phyloP scores from a whole-genome alignment of 1,140 invertebrate species.

The Ladona fulva region DNA sequence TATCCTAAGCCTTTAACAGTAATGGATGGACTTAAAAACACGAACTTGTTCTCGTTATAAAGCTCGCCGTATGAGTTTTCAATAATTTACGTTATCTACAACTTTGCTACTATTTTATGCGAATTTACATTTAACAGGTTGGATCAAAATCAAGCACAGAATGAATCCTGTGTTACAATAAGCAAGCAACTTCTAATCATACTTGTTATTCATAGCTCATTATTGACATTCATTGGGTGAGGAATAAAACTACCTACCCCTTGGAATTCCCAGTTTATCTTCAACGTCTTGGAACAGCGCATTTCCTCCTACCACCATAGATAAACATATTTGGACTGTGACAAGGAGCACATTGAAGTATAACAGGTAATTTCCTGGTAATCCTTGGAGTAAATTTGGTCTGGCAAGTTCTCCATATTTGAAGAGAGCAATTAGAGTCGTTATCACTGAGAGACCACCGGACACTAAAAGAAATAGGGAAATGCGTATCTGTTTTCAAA shows the following conservation, averaged over 20 bases:
- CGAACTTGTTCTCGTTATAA: no score
- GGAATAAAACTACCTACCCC: slow-evolving; percentile 36
- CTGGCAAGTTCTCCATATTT: slow-evolving; percentile 47
- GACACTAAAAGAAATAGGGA: slow-evolving; percentile 43
- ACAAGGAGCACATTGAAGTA: slow-evolving; percentile 54
- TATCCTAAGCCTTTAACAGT: no score
- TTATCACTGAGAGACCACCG: slow-evolving; percentile 51
- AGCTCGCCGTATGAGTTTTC: no score
- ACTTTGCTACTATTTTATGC: no score
- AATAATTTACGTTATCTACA: no score
- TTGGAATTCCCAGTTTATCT: slow-evolving; percentile 46
- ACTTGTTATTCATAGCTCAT: no score
- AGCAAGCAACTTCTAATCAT: no score
- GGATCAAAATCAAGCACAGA: no score
- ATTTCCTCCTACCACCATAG: slow-evolving; percentile 60
- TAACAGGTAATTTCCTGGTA: slow-evolving; percentile 48
- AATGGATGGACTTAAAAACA: no score
- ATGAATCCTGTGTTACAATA: no score
- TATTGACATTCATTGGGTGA: not conserved
- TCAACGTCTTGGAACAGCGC: slow-evolving; percentile 66
- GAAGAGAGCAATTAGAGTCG: slow-evolving; percentile 46
- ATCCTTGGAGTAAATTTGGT: slow-evolving; percentile 44
- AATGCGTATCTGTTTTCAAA: not conserved
- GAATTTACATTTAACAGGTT: no score
- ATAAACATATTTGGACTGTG: slow-evolving; percentile 63